Percentiles rank a stretch among this genome's conserved stretches.
Conservation (phyloP, 2,113 vertebrate genomes). For the Lophotis ruficrista region DNA sequence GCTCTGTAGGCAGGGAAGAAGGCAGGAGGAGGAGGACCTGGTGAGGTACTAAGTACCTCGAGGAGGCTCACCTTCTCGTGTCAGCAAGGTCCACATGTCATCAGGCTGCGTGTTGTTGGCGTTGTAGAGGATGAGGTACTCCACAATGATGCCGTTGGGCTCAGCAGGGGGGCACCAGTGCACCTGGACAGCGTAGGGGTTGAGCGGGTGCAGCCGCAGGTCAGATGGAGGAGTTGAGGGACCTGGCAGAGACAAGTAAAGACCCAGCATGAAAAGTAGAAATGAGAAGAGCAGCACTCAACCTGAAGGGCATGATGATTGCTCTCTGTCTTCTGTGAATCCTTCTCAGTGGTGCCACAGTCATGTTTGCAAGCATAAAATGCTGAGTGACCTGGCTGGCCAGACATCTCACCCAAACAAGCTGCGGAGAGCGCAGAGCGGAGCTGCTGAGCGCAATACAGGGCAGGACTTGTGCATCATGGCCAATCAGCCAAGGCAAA, state of each 20-base stretch:
- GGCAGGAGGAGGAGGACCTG: background rate
- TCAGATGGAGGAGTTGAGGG: slow-evolving; percentile 91
- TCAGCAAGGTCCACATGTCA: slow-evolving; percentile 88
- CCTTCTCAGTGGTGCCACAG: background rate
- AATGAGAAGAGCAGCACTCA: background rate
- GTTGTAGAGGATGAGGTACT: slow-evolving; percentile 90
- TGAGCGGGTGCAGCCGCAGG: slow-evolving; percentile 86
- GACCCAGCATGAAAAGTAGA: background rate
- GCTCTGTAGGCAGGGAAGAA: background rate
- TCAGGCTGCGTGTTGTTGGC: slow-evolving; percentile 87
- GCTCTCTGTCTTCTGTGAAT: background rate
- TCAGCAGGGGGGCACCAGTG: slow-evolving; percentile 94
- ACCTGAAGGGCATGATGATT: background rate
- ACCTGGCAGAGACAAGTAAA: slow-evolving; percentile 69
- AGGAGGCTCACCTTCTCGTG: slow-evolving; percentile 83
- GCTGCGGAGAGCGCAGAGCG: background rate
- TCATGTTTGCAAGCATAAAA: background rate
- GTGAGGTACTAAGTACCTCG: background rate
- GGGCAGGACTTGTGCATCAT: background rate
- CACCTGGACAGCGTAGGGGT: slow-evolving; percentile 87
- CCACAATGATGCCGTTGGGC: slow-evolving; percentile 90
- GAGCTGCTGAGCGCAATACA: background rate
- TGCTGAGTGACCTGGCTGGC: too few species aligned
- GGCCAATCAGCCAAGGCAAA: background rate
- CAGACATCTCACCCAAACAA: background rate